A percentile compares a stretch with the other conserved stretches of the same genome.
These are phyloP conservation scores for Melanotaenia pygmaea DNA, from an alignment of 2,797 vertebrate genomes.

Conservation along the genomic window DNA sequence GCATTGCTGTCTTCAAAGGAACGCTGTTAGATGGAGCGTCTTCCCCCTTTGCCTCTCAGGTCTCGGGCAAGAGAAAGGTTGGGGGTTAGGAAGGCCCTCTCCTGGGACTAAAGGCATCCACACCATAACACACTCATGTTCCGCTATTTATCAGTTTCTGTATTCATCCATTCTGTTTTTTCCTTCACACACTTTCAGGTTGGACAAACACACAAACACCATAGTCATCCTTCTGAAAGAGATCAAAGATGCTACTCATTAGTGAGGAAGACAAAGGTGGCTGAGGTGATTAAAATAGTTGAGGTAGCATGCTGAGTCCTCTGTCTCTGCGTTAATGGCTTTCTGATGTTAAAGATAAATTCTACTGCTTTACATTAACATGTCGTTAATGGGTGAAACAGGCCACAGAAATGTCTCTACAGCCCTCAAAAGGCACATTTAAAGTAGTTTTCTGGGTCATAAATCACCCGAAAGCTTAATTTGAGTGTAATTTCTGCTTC, in stretches of 20 bases:
- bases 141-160: constrained; percentile 80
- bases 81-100: constrained; percentile 77
- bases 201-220: constrained; percentile 49
- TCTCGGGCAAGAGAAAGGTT: constrained; percentile 66
- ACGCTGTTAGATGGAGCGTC: constrained; percentile 66
- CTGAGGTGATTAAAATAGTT: constrained; percentile 61
- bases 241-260: constrained; percentile 82
- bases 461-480: constrained; percentile 45
- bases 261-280: constrained; percentile 69
- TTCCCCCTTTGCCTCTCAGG: constrained; percentile 73
- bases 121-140: constrained; percentile 80
- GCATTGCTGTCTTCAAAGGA: constrained; percentile 82
- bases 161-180: constrained; percentile 77
- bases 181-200: constrained; percentile 79
- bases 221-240: constrained; percentile 63
- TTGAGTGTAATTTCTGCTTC: constrained; percentile 21
- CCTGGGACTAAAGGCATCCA: constrained; percentile 85
- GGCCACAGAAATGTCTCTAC: constrained; percentile 33
- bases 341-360: constrained; percentile 55
- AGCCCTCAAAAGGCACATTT: constrained; percentile 28
- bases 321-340: constrained; percentile 70
- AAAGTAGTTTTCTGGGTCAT: constrained; percentile 26
- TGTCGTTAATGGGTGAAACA: constrained; percentile 60
- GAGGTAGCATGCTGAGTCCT: constrained; percentile 61
- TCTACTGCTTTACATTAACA: constrained; percentile 51